A percentile compares a stretch with the other conserved stretches of the same genome.
phyloP scores from a whole-genome alignment of 1,140 invertebrate genomes.

The Temnothorax nylanderi region DNA sequence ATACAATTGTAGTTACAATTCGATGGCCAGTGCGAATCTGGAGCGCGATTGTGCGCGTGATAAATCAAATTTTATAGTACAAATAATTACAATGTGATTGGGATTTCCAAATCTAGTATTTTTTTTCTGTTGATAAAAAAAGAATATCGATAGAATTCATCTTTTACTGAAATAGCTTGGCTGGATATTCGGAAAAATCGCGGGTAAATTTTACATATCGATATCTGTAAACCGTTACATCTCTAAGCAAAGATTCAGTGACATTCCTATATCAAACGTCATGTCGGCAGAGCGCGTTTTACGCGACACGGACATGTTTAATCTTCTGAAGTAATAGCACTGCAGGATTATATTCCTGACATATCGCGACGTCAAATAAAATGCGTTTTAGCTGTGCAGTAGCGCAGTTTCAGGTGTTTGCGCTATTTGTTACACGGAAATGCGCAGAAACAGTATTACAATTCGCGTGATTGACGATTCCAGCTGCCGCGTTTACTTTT shows the following conservation, averaged over 20 bases:
- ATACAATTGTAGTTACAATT: too few species aligned
- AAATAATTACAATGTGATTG: too few species aligned
- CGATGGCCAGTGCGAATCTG: too few species aligned
- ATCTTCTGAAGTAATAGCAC: conserved; percentile 32
- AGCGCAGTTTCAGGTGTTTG: too few species aligned
- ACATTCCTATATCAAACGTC: conserved; percentile 1
- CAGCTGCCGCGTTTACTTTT: not conserved
- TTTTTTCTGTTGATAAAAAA: not conserved
- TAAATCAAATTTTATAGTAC: too few species aligned
- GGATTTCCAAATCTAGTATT: not conserved
- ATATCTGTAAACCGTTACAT: not conserved
- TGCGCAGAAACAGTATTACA: not conserved
- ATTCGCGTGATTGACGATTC: conserved; percentile 36
- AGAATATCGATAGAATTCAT: not conserved
- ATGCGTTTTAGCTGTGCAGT: conserved; percentile 6
- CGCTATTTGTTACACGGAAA: not conserved
- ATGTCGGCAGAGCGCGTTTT: conserved; percentile 2
- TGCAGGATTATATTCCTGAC: conserved; percentile 22
- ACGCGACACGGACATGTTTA: conserved; percentile 6
- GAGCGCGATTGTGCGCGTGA: too few species aligned
- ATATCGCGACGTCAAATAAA: not conserved
- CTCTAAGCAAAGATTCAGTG: not conserved
- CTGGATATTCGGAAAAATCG: not conserved
- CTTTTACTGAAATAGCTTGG: not conserved
- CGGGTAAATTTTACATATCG: not conserved